A percentile compares a stretch with the other conserved stretches of the same genome.
Conservation (phyloP, 2,888 invertebrate genomes). For the Hypolimnas misippus region DNA sequence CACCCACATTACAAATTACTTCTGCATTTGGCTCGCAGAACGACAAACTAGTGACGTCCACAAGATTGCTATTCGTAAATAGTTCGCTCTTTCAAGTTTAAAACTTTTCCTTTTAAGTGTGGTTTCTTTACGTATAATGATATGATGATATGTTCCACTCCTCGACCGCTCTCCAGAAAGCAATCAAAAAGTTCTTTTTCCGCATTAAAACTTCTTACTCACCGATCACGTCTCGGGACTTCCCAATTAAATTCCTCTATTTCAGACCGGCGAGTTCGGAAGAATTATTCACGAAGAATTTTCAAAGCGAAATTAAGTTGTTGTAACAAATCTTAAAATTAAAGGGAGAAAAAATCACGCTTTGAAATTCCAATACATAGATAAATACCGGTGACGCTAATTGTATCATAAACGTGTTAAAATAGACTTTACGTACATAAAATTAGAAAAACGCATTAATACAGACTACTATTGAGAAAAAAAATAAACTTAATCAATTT, state of each 20-base stretch:
- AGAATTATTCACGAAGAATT: constrained; percentile 10
- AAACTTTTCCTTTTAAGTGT: constrained; percentile 26
- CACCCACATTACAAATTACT: not conserved
- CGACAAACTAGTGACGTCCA: not conserved
- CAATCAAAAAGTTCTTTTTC: constrained; percentile 31
- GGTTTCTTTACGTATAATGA: constrained; percentile 27
- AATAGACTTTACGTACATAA: too few relatives aligned
- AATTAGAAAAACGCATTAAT: too few relatives aligned
- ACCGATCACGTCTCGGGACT: constrained; percentile 26
- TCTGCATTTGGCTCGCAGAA: not conserved
- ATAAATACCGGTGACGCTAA: too few relatives aligned
- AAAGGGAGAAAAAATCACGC: not conserved
- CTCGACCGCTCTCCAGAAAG: constrained; percentile 23
- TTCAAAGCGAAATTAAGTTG: not conserved
- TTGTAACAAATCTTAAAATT: not conserved
- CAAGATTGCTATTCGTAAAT: not conserved
- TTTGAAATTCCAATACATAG: too few relatives aligned
- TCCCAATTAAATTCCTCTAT: constrained; percentile 32
- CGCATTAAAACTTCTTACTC: constrained; percentile 28
- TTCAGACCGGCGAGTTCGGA: constrained; percentile 13
- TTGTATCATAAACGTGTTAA: too few relatives aligned
- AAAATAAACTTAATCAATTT: too few relatives aligned
- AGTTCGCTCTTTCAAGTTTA: constrained; percentile 20
- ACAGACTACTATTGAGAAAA: too few relatives aligned
- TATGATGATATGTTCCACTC: constrained; percentile 19